Evolutionary conservation across 2,797 vertebrate species (phyloP).

Genomic region (Dryobates pubescens): DNA sequence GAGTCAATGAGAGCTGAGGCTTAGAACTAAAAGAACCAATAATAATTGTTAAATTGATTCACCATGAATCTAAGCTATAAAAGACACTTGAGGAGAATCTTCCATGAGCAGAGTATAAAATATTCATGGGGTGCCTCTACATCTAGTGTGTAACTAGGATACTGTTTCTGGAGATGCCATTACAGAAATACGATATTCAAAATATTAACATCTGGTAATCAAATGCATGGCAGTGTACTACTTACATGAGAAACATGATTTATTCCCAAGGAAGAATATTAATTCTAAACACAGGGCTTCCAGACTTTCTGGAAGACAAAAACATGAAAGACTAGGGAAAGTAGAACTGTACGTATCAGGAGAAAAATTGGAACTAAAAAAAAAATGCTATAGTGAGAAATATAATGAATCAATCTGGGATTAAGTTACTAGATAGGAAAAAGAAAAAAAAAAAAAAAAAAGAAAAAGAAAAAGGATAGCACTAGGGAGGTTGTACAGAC

Average conservation of each 20-base stretch:
- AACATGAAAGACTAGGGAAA: constrained; percentile 7
- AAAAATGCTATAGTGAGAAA: constrained; percentile 57
- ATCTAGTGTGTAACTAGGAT: background rate
- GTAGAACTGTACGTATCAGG: constrained; percentile 29
- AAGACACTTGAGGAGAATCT: background rate
- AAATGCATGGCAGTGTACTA: constrained; percentile 43
- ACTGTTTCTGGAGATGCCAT: constrained; percentile 36
- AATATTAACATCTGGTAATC: constrained; percentile 66
- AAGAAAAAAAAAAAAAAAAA: background rate
- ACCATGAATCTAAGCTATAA: background rate
- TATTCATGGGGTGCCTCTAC: constrained; percentile 34
- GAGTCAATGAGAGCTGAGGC: background rate
- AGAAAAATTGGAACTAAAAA: constrained; percentile 56
- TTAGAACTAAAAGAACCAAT: background rate
- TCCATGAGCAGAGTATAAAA: constrained; percentile 46
- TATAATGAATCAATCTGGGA: constrained; percentile 68
- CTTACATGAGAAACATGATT: constrained; percentile 54
- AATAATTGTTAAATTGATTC: background rate
- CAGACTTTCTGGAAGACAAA: constrained; percentile 59
- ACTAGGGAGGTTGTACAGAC: constrained; percentile 22
- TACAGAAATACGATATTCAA: constrained; percentile 53
- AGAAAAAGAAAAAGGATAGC: constrained; percentile 25
- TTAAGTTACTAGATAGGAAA: constrained; percentile 43
- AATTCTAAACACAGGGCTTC: constrained; percentile 57
- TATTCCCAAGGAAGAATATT: constrained; percentile 63